These are phyloP conservation scores for Flexamia atlantica DNA, from an alignment of 2,888 invertebrate species.

Conservation along the genomic window DNA sequence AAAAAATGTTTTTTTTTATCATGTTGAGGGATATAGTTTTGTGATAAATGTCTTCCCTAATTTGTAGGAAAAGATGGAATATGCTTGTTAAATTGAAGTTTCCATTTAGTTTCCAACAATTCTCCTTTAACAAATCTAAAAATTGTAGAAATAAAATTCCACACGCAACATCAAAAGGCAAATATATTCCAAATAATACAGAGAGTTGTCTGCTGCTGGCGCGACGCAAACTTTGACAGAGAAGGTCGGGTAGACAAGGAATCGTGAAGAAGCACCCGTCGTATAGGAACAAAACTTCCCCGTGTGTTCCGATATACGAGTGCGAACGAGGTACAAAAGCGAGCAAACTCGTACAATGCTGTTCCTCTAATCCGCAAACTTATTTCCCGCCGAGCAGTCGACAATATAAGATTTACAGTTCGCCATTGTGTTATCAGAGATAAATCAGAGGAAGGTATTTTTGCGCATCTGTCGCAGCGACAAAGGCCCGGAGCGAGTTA, in stretches of 20 bases:
- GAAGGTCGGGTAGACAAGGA: not conserved
- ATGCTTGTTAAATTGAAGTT: too few relatives aligned
- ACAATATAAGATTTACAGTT: slow-evolving; percentile 43
- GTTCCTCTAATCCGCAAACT: slow-evolving; percentile 8
- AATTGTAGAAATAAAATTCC: too few relatives aligned
- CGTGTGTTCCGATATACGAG: slow-evolving; percentile 21
- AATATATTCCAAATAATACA: not conserved
- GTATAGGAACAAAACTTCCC: slow-evolving; percentile 8
- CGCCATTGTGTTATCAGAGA: slow-evolving; percentile 39
- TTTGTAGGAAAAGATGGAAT: too few relatives aligned
- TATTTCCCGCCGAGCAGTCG: slow-evolving; percentile 26
- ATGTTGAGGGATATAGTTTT: too few relatives aligned
- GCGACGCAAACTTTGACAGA: not conserved
- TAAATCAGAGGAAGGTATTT: slow-evolving; percentile 49
- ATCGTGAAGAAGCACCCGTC: not conserved
- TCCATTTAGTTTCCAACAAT: too few relatives aligned
- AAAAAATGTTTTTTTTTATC: too few relatives aligned
- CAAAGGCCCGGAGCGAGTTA: slow-evolving; percentile 39
- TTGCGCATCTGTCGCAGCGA: slow-evolving; percentile 43
- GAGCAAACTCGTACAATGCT: slow-evolving; percentile 6
- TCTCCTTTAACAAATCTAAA: too few relatives aligned
- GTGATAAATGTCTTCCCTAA: too few relatives aligned
- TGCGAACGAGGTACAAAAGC: not conserved
- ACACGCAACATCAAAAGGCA: not conserved
- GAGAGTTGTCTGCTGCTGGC: not conserved